A percentile compares a stretch with the other conserved stretches of the same genome.
phyloP scores from a whole-genome alignment of 2,797 vertebrate species.

The Pterois miles region DNA sequence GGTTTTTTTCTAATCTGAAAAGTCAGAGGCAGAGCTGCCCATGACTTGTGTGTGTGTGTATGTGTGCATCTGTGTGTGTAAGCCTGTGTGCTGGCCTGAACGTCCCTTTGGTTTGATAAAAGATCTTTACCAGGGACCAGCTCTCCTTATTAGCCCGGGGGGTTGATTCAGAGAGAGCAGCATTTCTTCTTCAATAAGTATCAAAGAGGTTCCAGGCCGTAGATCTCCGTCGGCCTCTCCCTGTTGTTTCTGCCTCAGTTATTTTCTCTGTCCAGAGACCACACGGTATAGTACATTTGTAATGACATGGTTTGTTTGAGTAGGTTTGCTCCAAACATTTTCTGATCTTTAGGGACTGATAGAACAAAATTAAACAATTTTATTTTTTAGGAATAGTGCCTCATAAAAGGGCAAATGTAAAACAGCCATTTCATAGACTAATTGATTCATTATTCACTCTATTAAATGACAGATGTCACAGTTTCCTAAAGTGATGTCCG shows the following conservation, averaged over 20 bases:
- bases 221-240: conserved; percentile 8
- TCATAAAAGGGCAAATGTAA: background rate
- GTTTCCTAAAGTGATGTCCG: background rate
- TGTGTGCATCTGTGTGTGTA: background rate
- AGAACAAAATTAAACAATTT: background rate
- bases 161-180: conserved; percentile 24
- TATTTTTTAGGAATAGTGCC: background rate
- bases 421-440: background rate
- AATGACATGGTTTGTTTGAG: background rate
- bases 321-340: background rate
- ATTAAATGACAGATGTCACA: background rate
- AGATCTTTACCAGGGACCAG: conserved; percentile 24
- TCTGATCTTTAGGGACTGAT: background rate
- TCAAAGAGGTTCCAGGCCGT: conserved; percentile 26
- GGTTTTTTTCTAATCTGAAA: conserved; percentile 35
- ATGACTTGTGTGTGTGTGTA: background rate
- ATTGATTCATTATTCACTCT: background rate
- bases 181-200: conserved; percentile 46
- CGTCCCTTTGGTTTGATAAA: conserved; percentile 31
- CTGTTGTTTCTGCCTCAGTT: conserved; percentile 1
- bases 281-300: background rate
- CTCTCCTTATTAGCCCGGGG: conserved; percentile 23
- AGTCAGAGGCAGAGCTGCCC: conserved; percentile 54
- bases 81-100: background rate
- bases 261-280: background rate